A percentile compares a stretch with the other conserved stretches of the same genome.
These are phyloP conservation scores for Drosophila mojavensis DNA, from an alignment of 1,140 invertebrate genomes.

Conservation along the genomic window DNA sequence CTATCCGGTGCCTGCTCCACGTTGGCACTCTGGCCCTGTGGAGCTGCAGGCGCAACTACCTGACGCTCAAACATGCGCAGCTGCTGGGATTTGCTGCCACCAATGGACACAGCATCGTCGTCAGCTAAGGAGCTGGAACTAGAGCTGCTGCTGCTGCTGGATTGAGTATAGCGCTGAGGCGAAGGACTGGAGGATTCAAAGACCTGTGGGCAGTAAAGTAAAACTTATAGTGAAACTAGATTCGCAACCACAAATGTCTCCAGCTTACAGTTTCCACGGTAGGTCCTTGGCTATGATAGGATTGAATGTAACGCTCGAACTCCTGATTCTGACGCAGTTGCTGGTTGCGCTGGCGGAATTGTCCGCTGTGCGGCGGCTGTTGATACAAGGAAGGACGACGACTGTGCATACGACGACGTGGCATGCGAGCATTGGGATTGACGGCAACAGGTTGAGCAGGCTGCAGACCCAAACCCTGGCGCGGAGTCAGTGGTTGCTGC, in stretches of 20 bases:
- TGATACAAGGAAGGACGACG: constrained; percentile 57
- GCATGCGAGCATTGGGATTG: constrained; percentile 40
- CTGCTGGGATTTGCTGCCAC: constrained; percentile 48
- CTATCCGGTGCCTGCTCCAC: constrained; percentile 53
- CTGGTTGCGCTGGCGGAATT: constrained; percentile 69
- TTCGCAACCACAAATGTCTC: not conserved
- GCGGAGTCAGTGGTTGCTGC: constrained; percentile 37
- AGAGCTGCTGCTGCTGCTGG: constrained; percentile 33
- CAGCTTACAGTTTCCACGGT: constrained; percentile 78
- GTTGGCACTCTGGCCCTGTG: constrained; percentile 46
- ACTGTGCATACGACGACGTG: constrained; percentile 51
- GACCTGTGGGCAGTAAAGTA: constrained; percentile 42
- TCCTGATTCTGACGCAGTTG: constrained; percentile 78
- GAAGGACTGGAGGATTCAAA: constrained; percentile 73
- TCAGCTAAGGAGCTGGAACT: constrained; percentile 29
- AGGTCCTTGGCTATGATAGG: constrained; percentile 76
- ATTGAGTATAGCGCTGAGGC: constrained; percentile 65
- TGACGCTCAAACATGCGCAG: constrained; percentile 77
- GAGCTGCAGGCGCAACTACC: constrained; percentile 60
- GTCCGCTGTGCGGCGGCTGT: constrained; percentile 65
- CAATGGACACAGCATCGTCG: constrained; percentile 54
- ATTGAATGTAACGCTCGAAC: constrained; percentile 80
- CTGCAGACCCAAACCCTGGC: constrained; percentile 63
- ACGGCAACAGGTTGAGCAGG: constrained; percentile 14
- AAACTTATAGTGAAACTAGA: not conserved